Evolutionary conservation across 2,113 vertebrate species (phyloP).

Genomic region (Rhizomys pruinosus): DNA sequence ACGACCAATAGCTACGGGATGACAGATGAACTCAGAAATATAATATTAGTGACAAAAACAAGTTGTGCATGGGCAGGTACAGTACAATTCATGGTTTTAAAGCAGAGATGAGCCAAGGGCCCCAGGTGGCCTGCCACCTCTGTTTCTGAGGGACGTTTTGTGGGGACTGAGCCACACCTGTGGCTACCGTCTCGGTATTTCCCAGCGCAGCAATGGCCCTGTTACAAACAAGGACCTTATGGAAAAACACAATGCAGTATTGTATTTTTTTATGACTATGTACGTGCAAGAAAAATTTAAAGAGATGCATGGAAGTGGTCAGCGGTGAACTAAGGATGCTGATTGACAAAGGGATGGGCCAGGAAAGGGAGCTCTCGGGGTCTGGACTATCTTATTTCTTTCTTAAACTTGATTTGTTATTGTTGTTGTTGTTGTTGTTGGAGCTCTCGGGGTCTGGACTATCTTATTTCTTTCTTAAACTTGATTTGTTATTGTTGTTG

Average conservation of each 20-base stretch:
- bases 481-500: too few relatives aligned
- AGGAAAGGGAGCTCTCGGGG: not conserved
- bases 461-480: too few relatives aligned
- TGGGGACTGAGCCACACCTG: not conserved
- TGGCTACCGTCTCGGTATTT: not conserved
- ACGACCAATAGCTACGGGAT: not conserved
- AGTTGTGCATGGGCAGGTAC: not conserved
- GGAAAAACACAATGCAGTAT: not conserved
- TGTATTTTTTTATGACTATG: slow-evolving; percentile 22
- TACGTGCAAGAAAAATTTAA: not conserved
- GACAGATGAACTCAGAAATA: not conserved
- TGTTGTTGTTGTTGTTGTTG: too few relatives aligned
- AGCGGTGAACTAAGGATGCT: not conserved
- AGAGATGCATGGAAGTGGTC: too few relatives aligned
- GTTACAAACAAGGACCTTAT: not conserved
- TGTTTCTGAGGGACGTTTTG: not conserved
- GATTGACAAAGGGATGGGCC: not conserved
- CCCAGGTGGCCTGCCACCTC: not conserved
- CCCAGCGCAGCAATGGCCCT: not conserved
- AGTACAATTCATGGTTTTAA: not conserved
- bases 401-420: too few relatives aligned
- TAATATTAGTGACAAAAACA: not conserved
- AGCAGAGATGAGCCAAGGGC: not conserved
- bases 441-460: not conserved
- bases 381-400: too few relatives aligned